These are phyloP conservation scores for Myotis vivesi DNA, from an alignment of 2,797 vertebrate species.

Conservation along the genomic window DNA sequence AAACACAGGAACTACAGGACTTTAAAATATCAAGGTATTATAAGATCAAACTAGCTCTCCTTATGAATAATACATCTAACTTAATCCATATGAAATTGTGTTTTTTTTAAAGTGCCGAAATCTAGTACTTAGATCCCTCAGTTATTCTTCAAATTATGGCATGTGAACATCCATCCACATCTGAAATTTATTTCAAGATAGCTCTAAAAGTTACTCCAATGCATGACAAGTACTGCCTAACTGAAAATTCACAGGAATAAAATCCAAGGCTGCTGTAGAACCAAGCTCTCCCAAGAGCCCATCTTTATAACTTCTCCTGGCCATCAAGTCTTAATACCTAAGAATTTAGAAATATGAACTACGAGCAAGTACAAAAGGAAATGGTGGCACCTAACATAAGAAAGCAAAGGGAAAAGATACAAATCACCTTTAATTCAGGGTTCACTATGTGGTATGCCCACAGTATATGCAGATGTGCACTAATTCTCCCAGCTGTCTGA, in stretches of 20 bases:
- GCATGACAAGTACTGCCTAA: not conserved
- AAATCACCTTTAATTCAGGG: not conserved
- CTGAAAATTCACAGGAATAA: conserved; percentile 21
- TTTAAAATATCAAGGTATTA: conserved; percentile 46
- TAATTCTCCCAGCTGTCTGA: not conserved
- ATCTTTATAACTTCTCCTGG: not conserved
- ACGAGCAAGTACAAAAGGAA: not conserved
- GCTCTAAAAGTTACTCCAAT: not conserved
- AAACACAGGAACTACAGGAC: not conserved
- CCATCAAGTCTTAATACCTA: not conserved
- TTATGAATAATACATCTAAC: conserved; percentile 63
- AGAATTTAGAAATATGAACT: not conserved
- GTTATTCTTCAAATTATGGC: conserved; percentile 35
- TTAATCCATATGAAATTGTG: conserved; percentile 59
- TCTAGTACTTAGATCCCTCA: conserved; percentile 34
- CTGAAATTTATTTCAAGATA: conserved; percentile 19
- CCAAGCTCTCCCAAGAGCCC: not conserved
- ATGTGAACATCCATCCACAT: not conserved
- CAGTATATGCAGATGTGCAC: not conserved
- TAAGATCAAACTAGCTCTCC: conserved; percentile 47
- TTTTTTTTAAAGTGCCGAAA: conserved; percentile 20
- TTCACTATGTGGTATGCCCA: not conserved
- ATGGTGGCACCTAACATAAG: not conserved
- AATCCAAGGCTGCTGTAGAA: not conserved
- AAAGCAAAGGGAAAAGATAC: not conserved